Evolutionary conservation across 2,113 vertebrate genomes (phyloP).

Genomic region (Ardeotis arabs): DNA sequence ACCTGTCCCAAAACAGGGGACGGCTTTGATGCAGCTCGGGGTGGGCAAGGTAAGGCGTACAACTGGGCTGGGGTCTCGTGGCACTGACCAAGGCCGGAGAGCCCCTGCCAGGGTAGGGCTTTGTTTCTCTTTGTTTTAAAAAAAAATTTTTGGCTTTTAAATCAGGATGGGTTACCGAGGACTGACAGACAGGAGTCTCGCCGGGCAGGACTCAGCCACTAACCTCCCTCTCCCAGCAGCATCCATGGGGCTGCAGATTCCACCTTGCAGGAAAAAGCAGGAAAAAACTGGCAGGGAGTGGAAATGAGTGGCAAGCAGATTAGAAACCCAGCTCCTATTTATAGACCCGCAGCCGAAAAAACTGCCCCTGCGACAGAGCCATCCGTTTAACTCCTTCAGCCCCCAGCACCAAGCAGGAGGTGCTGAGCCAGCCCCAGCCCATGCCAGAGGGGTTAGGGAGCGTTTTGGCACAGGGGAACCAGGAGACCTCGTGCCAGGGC

Average conservation of each 20-base stretch:
- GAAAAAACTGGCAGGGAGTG: conserved; percentile 70
- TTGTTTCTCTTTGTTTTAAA: not conserved
- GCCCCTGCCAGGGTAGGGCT: not conserved
- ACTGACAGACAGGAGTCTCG: not conserved
- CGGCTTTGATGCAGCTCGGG: accelerated
- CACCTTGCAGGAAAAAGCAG: conserved; percentile 65
- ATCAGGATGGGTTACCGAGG: not conserved
- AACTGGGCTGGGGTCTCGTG: not conserved
- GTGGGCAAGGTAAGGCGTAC: not conserved
- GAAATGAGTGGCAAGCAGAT: conserved; percentile 64
- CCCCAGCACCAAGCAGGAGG: not conserved
- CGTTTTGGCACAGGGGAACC: not conserved
- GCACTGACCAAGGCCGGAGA: not conserved
- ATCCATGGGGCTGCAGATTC: not conserved
- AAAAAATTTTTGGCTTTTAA: not conserved
- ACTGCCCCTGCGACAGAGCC: conserved; percentile 28
- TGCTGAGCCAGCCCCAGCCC: not conserved
- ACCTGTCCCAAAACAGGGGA: not conserved
- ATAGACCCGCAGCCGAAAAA: conserved; percentile 43
- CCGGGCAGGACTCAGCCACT: accelerated
- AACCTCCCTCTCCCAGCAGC: not conserved
- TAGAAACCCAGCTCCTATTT: conserved; percentile 73
- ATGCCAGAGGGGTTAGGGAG: not conserved
- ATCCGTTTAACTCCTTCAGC: conserved; percentile 28
- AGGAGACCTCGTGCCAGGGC: accelerated